A percentile compares a stretch with the other conserved stretches of the same genome.
Conservation (phyloP, 2,888 invertebrate genomes). For the Euproctis similis region DNA sequence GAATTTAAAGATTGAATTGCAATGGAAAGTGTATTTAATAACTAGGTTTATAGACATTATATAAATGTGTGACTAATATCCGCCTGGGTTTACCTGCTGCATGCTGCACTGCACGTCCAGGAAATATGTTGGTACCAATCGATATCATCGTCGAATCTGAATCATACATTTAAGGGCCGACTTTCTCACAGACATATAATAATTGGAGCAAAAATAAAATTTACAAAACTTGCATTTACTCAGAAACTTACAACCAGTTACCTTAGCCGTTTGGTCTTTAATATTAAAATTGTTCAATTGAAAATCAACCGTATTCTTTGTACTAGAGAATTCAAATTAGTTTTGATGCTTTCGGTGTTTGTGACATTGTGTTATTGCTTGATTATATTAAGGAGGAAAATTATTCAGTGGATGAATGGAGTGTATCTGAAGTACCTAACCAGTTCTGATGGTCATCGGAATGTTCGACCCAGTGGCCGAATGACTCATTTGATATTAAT, state of each 20-base stretch:
- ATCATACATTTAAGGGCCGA: conserved; percentile 19
- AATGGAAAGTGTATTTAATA: background rate
- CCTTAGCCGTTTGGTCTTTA: background rate
- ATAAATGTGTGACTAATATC: conserved; percentile 3
- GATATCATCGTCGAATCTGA: conserved; percentile 14
- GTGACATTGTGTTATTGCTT: conserved; percentile 6
- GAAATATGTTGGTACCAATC: conserved; percentile 8
- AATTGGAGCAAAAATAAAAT: conserved; percentile 33
- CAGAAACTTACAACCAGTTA: conserved; percentile 32
- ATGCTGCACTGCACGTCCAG: conserved; percentile 11
- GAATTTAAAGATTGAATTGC: no score
- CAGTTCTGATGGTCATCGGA: conserved; percentile 32
- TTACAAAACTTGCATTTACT: conserved; percentile 27
- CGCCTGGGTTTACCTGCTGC: background rate
- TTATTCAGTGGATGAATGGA: conserved; percentile 24
- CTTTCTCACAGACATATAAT: conserved; percentile 38
- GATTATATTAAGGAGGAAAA: conserved; percentile 22
- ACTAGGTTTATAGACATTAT: conserved; percentile 1
- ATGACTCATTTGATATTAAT: conserved; percentile 40
- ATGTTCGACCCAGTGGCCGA: conserved; percentile 56
- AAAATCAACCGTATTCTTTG: conserved; percentile 1
- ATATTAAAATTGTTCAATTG: fast-evolving
- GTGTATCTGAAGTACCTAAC: conserved; percentile 23
- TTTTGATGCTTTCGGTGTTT: background rate
- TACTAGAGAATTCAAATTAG: conserved; percentile 5